A percentile compares a stretch with the other conserved stretches of the same genome.
Evolutionary conservation across 2,113 vertebrate species (phyloP).

Genomic region (Cyprinodon variegatus): DNA sequence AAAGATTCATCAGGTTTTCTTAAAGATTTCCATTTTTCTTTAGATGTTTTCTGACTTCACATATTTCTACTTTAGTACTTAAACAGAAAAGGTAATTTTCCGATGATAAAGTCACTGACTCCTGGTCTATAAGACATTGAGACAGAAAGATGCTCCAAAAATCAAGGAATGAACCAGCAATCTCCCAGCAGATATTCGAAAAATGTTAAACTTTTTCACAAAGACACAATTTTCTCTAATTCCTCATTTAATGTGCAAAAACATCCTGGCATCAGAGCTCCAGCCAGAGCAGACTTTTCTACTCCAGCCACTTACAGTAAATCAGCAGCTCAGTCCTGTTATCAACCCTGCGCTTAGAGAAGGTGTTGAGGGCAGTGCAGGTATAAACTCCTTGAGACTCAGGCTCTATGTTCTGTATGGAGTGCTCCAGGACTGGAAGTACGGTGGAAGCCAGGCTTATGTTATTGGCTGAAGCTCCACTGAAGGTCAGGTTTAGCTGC

Average conservation of each 20-base stretch:
- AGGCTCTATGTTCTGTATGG: slow-evolving; percentile 60
- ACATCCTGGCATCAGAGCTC: background rate
- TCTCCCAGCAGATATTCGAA: too few species aligned
- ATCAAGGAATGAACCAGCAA: too few species aligned
- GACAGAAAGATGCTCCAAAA: too few species aligned
- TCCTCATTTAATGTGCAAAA: background rate
- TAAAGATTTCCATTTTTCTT: too few species aligned
- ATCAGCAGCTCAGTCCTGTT: slow-evolving; percentile 81
- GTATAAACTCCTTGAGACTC: slow-evolving; percentile 82
- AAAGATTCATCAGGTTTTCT: too few species aligned
- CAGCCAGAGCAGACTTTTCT: background rate
- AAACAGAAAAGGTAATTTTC: too few species aligned
- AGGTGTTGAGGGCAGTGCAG: slow-evolving; percentile 74
- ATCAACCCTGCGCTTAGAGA: slow-evolving; percentile 55
- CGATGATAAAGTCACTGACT: too few species aligned
- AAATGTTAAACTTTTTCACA: too few species aligned
- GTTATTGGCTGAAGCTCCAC: background rate
- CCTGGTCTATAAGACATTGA: too few species aligned
- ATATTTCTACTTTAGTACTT: too few species aligned
- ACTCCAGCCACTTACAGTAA: slow-evolving; percentile 81
- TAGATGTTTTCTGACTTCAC: too few species aligned
- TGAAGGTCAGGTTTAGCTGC: slow-evolving; percentile 74
- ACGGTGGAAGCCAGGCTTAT: slow-evolving; percentile 33
- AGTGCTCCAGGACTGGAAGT: slow-evolving; percentile 54
- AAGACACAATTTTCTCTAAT: too few species aligned